These are phyloP conservation scores for Macropodus opercularis DNA, from an alignment of 2,797 vertebrate genomes.

Conservation along the genomic window DNA sequence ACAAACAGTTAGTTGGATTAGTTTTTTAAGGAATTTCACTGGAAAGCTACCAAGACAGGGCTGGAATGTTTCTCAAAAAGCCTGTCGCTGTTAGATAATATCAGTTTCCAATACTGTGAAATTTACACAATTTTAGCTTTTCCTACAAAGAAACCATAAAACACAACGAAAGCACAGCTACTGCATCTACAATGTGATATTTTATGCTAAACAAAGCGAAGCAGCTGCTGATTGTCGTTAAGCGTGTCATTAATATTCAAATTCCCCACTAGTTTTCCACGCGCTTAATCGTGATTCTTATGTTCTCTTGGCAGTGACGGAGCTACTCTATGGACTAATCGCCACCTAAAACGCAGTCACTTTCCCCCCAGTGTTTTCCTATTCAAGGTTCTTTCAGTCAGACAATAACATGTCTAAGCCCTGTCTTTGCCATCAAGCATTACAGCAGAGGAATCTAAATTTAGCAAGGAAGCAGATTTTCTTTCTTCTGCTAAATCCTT, in stretches of 20 bases:
- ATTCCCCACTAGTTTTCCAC: too few relatives aligned
- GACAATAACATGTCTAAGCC: neutral
- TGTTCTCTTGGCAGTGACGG: neutral
- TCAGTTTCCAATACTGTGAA: neutral
- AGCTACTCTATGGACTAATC: neutral
- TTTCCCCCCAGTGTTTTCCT: too few relatives aligned
- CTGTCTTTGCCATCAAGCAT: too few relatives aligned
- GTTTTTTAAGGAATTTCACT: neutral
- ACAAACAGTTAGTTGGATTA: too few relatives aligned
- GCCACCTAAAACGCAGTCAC: too few relatives aligned
- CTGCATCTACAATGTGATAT: neutral
- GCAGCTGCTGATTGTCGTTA: too few relatives aligned
- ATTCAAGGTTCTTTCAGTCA: neutral
- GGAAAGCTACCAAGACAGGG: too few relatives aligned
- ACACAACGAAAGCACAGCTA: constrained; percentile 1
- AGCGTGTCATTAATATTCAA: too few relatives aligned
- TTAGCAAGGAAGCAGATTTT: neutral
- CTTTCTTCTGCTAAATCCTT: neutral
- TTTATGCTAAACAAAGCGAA: neutral
- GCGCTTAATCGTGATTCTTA: too few relatives aligned
- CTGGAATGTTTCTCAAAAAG: neutral
- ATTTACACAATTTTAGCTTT: neutral
- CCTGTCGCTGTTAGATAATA: neutral
- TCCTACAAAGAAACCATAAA: neutral
- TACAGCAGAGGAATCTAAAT: neutral